Evolutionary conservation across 2,888 invertebrate genomes (phyloP).

Genomic region (Sphinx pinastri): DNA sequence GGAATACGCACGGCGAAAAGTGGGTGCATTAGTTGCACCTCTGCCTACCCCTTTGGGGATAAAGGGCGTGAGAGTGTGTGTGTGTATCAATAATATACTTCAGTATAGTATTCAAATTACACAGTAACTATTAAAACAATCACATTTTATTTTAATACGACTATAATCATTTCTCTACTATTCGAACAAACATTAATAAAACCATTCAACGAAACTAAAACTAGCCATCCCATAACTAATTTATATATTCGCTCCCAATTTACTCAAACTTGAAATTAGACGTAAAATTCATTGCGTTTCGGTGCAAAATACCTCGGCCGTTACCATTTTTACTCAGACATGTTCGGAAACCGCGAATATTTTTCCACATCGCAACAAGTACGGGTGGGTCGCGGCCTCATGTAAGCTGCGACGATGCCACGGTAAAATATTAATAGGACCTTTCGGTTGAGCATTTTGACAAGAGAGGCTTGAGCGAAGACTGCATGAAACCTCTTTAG

Average conservation of each 20-base stretch:
- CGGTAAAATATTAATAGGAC: constrained; percentile 17
- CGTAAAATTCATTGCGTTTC: neutral
- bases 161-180: constrained; percentile 8
- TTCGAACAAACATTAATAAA: constrained; percentile 1
- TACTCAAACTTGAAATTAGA: neutral
- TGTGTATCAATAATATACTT: no score
- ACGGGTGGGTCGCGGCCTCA: neutral
- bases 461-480: neutral
- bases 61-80: no score
- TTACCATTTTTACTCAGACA: constrained; percentile 15
- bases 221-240: neutral
- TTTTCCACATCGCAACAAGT: constrained; percentile 25
- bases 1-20: no score
- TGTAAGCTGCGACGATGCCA: neutral
- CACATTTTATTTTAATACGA: neutral
- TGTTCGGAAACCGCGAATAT: constrained; percentile 17
- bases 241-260: neutral
- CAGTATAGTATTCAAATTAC: no score
- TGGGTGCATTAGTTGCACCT: no score
- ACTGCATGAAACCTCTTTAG: no score
- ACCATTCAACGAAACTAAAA: neutral
- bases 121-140: neutral
- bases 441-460: neutral
- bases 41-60: no score
- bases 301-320: neutral